Conservation (phyloP, 2,113 vertebrate genomes). For the Megaceryle torquata region DNA sequence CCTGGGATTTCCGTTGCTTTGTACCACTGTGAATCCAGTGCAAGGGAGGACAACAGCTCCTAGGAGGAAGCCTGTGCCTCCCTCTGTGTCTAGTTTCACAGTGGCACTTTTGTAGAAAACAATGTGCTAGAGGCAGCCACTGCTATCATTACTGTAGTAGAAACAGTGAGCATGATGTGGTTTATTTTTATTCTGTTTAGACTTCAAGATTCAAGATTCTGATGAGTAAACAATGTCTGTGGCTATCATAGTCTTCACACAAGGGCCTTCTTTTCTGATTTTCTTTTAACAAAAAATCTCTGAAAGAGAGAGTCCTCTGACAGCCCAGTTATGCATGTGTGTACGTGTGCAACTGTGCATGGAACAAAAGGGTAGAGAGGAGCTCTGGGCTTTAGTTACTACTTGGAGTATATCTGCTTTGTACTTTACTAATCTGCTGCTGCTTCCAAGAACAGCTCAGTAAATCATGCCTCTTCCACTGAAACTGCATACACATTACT, state of each 20-base stretch:
- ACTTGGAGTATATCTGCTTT: not conserved
- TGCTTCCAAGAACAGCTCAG: constrained; percentile 51
- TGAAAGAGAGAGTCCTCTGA: not conserved
- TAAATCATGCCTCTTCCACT: constrained; percentile 33
- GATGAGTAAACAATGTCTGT: not conserved
- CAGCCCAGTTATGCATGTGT: not conserved
- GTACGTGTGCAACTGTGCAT: not conserved
- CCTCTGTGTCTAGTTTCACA: not conserved
- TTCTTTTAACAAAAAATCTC: not conserved
- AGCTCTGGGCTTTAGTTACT: not conserved
- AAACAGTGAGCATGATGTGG: not conserved
- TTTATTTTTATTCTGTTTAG: not conserved
- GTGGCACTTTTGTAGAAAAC: not conserved
- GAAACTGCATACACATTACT: not conserved
- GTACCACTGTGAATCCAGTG: not conserved
- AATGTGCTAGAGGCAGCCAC: not conserved
- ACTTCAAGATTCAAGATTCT: not conserved
- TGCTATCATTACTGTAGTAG: not conserved
- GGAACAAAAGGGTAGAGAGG: constrained; percentile 1
- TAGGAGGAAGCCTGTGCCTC: not conserved
- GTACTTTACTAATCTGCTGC: not conserved
- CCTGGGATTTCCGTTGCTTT: not conserved
- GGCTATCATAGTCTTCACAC: not conserved
- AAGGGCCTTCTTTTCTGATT: not conserved
- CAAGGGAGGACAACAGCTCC: not conserved